These are phyloP conservation scores for Oligia latruncula DNA, from an alignment of 2,888 invertebrate species.

Conservation along the genomic window DNA sequence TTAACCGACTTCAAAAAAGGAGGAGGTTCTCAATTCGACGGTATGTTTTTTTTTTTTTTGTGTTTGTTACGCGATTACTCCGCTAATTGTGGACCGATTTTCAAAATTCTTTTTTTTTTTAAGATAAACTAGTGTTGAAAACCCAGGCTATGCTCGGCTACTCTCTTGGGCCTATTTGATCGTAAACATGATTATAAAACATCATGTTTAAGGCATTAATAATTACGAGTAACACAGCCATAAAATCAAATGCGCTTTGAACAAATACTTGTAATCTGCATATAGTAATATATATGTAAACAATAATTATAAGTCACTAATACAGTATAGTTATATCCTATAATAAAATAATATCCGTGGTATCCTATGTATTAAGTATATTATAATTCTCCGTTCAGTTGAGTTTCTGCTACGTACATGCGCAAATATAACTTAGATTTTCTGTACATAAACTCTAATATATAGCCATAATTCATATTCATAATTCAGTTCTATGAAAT, in stretches of 20 bases:
- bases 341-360: conserved; percentile 52
- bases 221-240: conserved; percentile 9
- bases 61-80: no score
- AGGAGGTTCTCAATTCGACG: no score
- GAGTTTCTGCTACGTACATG: not conserved
- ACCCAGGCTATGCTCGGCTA: not conserved
- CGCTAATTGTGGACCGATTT: no score
- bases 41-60: no score
- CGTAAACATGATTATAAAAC: not conserved
- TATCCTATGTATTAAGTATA: conserved; percentile 11
- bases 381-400: conserved; percentile 1
- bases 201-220: not conserved
- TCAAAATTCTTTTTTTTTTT: no score
- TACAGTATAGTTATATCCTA: conserved; percentile 32
- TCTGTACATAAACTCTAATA: conserved; percentile 18
- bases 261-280: conserved; percentile 32
- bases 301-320: conserved; percentile 46
- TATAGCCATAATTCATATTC: conserved; percentile 11
- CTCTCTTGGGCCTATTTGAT: not conserved
- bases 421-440: not conserved
- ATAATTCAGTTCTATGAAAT: conserved; percentile 15
- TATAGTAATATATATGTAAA: conserved; percentile 44
- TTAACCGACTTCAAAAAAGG: no score
- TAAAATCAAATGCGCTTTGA: conserved; percentile 34
- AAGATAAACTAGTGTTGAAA: no score